Percentiles rank a stretch among this genome's conserved stretches.
These are phyloP conservation scores for Pristis pectinata DNA, from an alignment of 2,797 vertebrate species.

Conservation along the genomic window DNA sequence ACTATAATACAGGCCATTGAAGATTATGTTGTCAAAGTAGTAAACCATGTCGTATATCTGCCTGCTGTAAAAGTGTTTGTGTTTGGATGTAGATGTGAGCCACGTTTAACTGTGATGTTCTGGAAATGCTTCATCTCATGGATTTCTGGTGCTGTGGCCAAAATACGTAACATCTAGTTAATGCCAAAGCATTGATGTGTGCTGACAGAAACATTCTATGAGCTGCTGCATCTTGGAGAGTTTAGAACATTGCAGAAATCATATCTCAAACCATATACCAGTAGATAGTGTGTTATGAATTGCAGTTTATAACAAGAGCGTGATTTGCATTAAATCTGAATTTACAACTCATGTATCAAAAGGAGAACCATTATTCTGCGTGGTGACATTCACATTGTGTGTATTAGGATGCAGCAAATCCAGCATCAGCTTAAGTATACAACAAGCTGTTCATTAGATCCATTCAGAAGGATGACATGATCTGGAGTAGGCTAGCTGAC, in stretches of 20 bases:
- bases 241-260: too few relatives aligned
- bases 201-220: not conserved
- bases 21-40: not conserved
- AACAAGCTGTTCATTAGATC: not conserved
- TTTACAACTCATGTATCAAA: not conserved
- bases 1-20: not conserved
- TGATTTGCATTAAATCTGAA: not conserved
- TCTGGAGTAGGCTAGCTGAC: not conserved
- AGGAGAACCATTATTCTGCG: not conserved
- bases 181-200: not conserved
- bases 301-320: not conserved
- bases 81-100: not conserved
- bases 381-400: not conserved
- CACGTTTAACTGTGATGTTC: not conserved
- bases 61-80: too few relatives aligned
- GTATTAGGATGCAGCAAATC: not conserved
- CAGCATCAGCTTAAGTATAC: not conserved
- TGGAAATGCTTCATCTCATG: not conserved
- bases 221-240: not conserved
- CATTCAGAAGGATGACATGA: not conserved
- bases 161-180: not conserved
- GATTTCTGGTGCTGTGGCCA: not conserved
- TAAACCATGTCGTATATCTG: too few relatives aligned
- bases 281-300: not conserved
- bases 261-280: too few relatives aligned